Percentiles rank a stretch among this genome's conserved stretches.
These are phyloP conservation scores for Nasonia vitripennis DNA, from an alignment of 1,140 invertebrate species.

Conservation along the genomic window DNA sequence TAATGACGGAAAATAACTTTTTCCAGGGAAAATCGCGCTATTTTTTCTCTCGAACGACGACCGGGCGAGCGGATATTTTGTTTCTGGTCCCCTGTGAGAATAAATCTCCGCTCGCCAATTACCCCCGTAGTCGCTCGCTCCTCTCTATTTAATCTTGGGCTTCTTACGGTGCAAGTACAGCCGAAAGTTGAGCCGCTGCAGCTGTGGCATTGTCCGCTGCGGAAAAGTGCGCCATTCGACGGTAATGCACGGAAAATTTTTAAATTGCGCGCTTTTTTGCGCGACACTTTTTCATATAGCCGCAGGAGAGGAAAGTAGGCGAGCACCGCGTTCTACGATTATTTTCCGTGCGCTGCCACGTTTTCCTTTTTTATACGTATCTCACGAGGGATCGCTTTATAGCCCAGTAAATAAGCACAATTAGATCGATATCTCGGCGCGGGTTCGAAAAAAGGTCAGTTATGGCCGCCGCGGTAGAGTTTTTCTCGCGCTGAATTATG, in stretches of 20 bases:
- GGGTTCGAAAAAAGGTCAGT: neutral
- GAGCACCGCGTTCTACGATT: neutral
- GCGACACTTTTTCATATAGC: neutral
- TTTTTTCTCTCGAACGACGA: too few species aligned
- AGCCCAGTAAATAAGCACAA: neutral
- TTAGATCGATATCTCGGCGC: constrained; percentile 14
- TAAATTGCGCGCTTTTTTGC: neutral
- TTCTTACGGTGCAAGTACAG: too few species aligned
- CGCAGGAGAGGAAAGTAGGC: constrained; percentile 27
- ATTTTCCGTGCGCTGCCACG: neutral
- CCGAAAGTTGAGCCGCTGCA: neutral
- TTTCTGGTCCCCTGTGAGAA: too few species aligned
- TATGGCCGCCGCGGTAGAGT: neutral
- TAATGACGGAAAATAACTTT: too few species aligned
- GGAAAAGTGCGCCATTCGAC: neutral
- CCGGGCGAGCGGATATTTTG: too few species aligned
- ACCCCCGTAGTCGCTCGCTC: too few species aligned
- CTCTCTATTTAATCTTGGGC: too few species aligned
- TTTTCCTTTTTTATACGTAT: neutral
- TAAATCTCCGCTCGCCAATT: too few species aligned
- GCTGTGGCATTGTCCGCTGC: neutral
- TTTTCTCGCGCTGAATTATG: neutral
- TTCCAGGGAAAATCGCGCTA: too few species aligned
- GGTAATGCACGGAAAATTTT: constrained; percentile 19
- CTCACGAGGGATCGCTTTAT: neutral